Conservation (phyloP, 2,888 invertebrate genomes). For the Eudasyphora cyanicolor region DNA sequence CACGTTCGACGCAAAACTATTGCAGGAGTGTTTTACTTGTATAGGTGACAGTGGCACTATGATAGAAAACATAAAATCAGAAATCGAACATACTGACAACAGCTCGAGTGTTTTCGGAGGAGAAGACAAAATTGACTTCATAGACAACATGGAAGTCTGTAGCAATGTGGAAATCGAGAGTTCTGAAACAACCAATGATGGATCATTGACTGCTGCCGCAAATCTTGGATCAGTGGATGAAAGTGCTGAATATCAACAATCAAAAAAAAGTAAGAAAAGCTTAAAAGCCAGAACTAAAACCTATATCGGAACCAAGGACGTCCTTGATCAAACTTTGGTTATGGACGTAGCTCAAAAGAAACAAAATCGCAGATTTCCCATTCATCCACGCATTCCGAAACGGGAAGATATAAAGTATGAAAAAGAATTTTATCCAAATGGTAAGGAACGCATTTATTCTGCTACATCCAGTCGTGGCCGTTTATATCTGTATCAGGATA, state of each 20-base stretch:
- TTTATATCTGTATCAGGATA: conserved; percentile 85
- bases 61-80: conserved; percentile 68
- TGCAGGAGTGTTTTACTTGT: conserved; percentile 68
- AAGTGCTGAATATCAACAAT: conserved; percentile 47
- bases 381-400: conserved; percentile 80
- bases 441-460: conserved; percentile 86
- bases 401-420: conserved; percentile 84
- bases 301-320: conserved; percentile 75
- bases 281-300: conserved; percentile 71
- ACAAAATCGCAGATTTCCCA: conserved; percentile 84
- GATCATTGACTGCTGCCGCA: conserved; percentile 68
- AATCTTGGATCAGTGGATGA: conserved; percentile 44
- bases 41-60: conserved; percentile 33
- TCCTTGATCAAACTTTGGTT: conserved; percentile 70
- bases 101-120: conserved; percentile 51
- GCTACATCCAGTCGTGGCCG: conserved; percentile 85
- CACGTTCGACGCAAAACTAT: conserved; percentile 74
- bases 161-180: conserved; percentile 78
- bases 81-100: conserved; percentile 54
- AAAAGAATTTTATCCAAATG: conserved; percentile 85
- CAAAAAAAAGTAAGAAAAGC: conserved; percentile 70
- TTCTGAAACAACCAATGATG: conserved; percentile 71
- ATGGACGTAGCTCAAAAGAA: conserved; percentile 79
- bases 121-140: conserved; percentile 75
- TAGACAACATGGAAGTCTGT: conserved; percentile 77